Evolutionary conservation across 2,797 vertebrate species (phyloP).

Genomic region (Trichosurus vulpecula): DNA sequence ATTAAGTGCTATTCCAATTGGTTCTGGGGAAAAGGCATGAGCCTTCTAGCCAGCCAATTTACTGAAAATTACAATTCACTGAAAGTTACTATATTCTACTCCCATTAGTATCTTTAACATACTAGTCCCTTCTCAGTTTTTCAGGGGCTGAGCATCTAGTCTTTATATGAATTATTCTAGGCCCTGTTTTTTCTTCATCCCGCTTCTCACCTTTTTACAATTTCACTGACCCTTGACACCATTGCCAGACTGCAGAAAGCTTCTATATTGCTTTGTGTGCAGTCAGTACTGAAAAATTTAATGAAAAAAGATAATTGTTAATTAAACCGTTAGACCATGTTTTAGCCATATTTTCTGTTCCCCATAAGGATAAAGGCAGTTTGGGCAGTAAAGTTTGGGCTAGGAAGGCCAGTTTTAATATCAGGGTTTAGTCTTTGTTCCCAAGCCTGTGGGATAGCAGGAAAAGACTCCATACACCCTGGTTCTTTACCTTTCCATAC

Average conservation of each 20-base stretch:
- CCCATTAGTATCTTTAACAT: not conserved
- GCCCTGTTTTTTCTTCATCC: not conserved
- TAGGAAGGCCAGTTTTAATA: not conserved
- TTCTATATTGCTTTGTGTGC: not conserved
- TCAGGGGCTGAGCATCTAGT: not conserved
- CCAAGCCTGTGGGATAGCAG: not conserved
- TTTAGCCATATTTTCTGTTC: not conserved
- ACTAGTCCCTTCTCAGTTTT: not conserved
- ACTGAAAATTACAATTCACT: not conserved
- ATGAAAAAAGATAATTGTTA: not conserved
- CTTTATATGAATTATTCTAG: not conserved
- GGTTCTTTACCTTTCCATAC: slow-evolving; percentile 81
- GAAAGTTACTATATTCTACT: not conserved
- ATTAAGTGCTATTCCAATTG: not conserved
- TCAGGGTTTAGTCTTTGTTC: not conserved
- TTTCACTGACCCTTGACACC: not conserved
- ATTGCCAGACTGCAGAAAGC: slow-evolving; percentile 1
- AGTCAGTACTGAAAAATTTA: slow-evolving; percentile 3
- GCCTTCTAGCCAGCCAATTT: not conserved
- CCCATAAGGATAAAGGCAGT: not conserved
- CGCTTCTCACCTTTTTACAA: not conserved
- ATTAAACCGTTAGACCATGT: not conserved
- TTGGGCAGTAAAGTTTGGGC: not conserved
- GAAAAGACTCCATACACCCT: fast-evolving
- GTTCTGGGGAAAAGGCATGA: not conserved